A percentile compares a stretch with the other conserved stretches of the same genome.
Evolutionary conservation across 2,113 vertebrate genomes (phyloP).

Genomic region (Rhadina sibilatrix): DNA sequence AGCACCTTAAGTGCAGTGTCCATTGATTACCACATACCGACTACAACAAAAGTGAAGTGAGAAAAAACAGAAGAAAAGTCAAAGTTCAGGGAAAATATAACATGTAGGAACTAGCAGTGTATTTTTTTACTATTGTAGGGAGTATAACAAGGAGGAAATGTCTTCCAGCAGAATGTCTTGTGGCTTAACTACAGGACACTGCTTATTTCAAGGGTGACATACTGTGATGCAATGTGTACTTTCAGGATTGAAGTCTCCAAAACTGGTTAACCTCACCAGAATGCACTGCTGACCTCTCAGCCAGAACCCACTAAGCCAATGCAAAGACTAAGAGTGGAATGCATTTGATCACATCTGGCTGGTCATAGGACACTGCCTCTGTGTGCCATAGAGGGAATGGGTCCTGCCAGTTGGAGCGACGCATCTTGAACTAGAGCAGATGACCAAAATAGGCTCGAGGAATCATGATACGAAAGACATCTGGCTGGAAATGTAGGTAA

Average conservation of each 20-base stretch:
- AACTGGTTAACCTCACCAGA: not conserved
- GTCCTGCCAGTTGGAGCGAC: not conserved
- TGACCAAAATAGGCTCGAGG: fast-evolving
- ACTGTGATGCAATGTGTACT: not conserved
- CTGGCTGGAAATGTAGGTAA: not conserved
- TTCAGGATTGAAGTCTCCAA: not conserved
- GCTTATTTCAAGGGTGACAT: not conserved
- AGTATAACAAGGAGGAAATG: not conserved
- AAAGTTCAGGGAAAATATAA: not conserved
- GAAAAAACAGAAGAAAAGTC: not conserved
- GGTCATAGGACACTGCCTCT: not conserved
- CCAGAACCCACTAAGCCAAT: not conserved
- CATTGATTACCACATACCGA: too few species aligned
- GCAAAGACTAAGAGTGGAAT: not conserved
- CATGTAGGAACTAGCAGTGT: not conserved
- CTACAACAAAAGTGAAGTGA: not conserved
- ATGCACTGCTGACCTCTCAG: not conserved
- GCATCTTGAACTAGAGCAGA: not conserved
- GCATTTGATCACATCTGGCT: not conserved
- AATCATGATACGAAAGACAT: not conserved
- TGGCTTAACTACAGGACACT: not conserved
- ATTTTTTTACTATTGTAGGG: not conserved
- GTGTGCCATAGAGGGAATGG: fast-evolving
- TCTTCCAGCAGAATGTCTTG: not conserved
- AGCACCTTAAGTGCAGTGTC: too few species aligned